Conservation (phyloP, 1,140 invertebrate genomes). For the Eurosta solidaginis region DNA sequence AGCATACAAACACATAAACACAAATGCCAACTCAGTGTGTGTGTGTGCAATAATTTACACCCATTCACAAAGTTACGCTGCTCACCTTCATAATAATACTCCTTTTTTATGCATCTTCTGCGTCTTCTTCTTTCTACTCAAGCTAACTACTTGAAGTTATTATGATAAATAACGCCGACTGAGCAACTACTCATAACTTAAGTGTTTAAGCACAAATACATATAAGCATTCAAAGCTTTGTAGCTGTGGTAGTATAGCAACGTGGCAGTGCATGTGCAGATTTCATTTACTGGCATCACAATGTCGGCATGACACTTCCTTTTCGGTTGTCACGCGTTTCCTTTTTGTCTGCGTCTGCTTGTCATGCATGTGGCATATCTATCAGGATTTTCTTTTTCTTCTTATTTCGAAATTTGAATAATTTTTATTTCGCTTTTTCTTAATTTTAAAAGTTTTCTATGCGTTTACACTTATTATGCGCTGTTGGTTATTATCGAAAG, state of each 20-base stretch:
- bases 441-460: conserved; percentile 7
- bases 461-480: conserved; percentile 12
- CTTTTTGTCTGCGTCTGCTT: background rate
- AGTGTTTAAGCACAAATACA: no score
- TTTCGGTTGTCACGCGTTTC: background rate
- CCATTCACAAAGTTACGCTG: background rate
- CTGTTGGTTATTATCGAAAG: background rate
- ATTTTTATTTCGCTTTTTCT: background rate
- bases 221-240: background rate
- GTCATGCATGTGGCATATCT: background rate
- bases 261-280: background rate
- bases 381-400: background rate
- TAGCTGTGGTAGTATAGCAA: background rate
- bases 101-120: background rate
- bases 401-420: no score
- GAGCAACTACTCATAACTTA: no score
- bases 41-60: background rate
- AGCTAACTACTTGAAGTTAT: conserved; percentile 11
- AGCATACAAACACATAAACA: background rate
- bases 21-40: background rate
- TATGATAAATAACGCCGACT: conserved; percentile 24
- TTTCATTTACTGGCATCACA: background rate
- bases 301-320: conserved; percentile 25
- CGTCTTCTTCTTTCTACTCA: background rate
- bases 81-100: background rate